Evolutionary conservation across 2,888 invertebrate genomes (phyloP).

Genomic region (Tortrix viridana): DNA sequence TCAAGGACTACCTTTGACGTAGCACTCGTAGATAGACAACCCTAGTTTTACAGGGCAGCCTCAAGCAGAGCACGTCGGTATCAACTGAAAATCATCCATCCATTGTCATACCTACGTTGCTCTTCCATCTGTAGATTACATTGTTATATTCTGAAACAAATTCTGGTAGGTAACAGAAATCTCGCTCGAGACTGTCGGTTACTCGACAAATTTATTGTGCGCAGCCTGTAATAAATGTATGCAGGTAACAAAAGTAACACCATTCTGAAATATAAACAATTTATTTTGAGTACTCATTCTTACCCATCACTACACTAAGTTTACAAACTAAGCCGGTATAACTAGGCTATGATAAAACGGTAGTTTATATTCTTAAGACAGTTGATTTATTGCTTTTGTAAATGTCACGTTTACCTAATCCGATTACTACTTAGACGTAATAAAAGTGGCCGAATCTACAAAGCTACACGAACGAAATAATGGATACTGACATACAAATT

Average conservation of each 20-base stretch:
- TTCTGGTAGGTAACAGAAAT: background rate
- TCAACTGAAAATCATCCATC: conserved; percentile 61
- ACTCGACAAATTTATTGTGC: background rate
- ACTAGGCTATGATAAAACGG: conserved; percentile 21
- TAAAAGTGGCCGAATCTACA: conserved; percentile 17
- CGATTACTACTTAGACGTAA: conserved; percentile 1
- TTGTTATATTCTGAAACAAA: background rate
- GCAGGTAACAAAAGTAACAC: conserved; percentile 34
- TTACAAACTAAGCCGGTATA: conserved; percentile 35
- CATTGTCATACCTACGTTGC: conserved; percentile 39
- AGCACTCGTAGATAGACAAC: background rate
- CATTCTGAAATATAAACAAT: conserved; percentile 37
- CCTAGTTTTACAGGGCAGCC: conserved; percentile 1
- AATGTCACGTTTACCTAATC: conserved; percentile 6
- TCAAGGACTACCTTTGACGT: background rate
- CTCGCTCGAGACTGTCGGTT: background rate
- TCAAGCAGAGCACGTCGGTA: conserved; percentile 7
- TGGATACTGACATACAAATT: conserved; percentile 18
- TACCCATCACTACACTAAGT: conserved; percentile 33
- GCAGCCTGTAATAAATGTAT: background rate
- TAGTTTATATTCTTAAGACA: conserved; percentile 17
- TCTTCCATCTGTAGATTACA: background rate
- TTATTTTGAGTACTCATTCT: conserved; percentile 36
- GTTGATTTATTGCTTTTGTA: conserved; percentile 25
- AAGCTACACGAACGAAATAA: conserved; percentile 15